phyloP scores from a whole-genome alignment of 2,797 vertebrate species.

The Peromyscus aztecus region DNA sequence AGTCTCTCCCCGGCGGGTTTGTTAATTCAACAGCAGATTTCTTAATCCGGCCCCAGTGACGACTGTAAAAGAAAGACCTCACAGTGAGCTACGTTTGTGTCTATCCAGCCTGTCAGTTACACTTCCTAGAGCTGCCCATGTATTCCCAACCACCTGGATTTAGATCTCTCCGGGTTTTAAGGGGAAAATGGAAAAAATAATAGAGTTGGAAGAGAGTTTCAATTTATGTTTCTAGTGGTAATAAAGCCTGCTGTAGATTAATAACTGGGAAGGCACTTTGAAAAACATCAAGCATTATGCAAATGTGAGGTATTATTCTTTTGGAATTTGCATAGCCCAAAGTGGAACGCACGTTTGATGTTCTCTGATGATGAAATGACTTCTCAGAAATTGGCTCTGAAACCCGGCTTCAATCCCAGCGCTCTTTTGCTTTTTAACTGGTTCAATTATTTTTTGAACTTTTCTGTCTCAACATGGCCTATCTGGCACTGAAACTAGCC shows the following conservation, averaged over 20 bases:
- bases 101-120: not conserved
- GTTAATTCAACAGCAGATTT: conserved; percentile 23
- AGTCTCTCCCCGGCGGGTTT: not conserved
- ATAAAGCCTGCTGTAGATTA: conserved; percentile 76
- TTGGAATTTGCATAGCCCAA: conserved; percentile 79
- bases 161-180: conserved; percentile 47
- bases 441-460: conserved; percentile 71
- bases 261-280: conserved; percentile 73
- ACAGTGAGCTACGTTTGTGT: not conserved
- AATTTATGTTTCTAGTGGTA: conserved; percentile 69
- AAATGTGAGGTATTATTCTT: conserved; percentile 81
- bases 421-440: conserved; percentile 69
- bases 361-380: conserved; percentile 80
- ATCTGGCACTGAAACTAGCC: conserved; percentile 38
- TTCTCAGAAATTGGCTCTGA: conserved; percentile 77
- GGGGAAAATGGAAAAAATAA: conserved; percentile 66
- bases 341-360: conserved; percentile 73
- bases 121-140: not conserved
- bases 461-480: not conserved
- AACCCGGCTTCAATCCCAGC: conserved; percentile 41
- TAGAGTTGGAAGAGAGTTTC: conserved; percentile 70
- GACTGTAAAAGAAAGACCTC: not conserved
- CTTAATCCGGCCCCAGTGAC: not conserved
- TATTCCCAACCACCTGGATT: conserved; percentile 57
- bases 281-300: conserved; percentile 80